Conservation (phyloP, 1,140 invertebrate species). For the Pseudachorutes palmiensis region DNA sequence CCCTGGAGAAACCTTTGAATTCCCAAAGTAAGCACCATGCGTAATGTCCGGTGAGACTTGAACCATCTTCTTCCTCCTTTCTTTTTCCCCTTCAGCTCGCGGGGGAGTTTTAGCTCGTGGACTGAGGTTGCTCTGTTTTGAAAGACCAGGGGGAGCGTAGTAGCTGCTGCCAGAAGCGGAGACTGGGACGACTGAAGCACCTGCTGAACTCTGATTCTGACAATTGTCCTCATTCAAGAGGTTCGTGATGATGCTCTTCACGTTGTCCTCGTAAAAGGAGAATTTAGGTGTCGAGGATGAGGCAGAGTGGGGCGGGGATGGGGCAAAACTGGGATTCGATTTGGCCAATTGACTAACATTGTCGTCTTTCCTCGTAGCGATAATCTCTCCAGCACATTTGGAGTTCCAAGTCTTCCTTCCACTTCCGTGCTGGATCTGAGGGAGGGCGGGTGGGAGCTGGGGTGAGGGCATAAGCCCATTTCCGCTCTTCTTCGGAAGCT, state of each 20-base stretch:
- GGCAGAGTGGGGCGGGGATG: neutral
- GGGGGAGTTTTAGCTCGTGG: constrained; percentile 20
- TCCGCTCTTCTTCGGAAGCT: constrained; percentile 46
- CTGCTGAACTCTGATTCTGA: constrained; percentile 25
- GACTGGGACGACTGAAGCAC: constrained; percentile 19
- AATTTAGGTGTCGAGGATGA: constrained; percentile 44
- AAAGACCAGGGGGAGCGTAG: constrained; percentile 7
- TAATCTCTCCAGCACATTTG: constrained; percentile 2
- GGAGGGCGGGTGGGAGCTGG: neutral
- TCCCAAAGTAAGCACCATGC: neutral
- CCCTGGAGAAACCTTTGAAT: constrained; percentile 15
- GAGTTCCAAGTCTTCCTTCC: constrained; percentile 9
- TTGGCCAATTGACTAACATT: neutral
- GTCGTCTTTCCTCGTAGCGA: constrained; percentile 4
- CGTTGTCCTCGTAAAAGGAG: constrained; percentile 79
- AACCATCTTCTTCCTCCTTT: constrained; percentile 29
- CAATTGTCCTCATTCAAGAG: constrained; percentile 69
- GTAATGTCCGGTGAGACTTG: constrained; percentile 34
- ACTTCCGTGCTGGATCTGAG: neutral
- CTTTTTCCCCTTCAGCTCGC: neutral
- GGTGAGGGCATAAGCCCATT: constrained; percentile 28
- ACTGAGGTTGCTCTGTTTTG: constrained; percentile 21
- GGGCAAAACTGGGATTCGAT: neutral
- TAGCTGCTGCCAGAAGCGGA: neutral
- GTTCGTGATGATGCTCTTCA: constrained; percentile 84